phyloP scores from a whole-genome alignment of 2,113 vertebrate species.

The Cariama cristata region DNA sequence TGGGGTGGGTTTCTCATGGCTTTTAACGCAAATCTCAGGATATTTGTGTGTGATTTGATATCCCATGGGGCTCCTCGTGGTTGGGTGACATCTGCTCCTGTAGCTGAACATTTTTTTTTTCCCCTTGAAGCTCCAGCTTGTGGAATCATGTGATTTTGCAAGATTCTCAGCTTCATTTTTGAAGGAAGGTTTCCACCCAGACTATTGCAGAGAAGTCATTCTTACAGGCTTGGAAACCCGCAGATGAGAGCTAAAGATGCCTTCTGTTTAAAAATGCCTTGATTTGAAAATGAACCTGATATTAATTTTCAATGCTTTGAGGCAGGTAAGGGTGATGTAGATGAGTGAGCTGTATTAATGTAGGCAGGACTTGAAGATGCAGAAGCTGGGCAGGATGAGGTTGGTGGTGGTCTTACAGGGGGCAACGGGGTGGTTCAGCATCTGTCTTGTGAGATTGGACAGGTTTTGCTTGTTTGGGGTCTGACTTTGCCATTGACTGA shows the following conservation, averaged over 20 bases:
- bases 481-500: neutral
- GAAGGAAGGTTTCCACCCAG: conserved; percentile 47
- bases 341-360: conserved; percentile 1
- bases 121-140: conserved; percentile 46
- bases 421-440: neutral
- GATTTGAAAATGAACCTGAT: conserved; percentile 49
- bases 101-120: neutral
- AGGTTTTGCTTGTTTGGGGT: neutral
- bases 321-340: conserved; percentile 13
- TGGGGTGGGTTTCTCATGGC: neutral
- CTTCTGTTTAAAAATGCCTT: conserved; percentile 15
- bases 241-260: conserved; percentile 47
- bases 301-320: conserved; percentile 55
- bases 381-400: neutral
- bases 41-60: neutral
- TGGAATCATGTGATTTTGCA: conserved; percentile 55
- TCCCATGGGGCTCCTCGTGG: conserved; percentile 54
- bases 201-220: conserved; percentile 47
- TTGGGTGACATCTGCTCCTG: conserved; percentile 54
- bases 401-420: neutral
- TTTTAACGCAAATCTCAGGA: neutral
- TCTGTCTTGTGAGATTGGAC: neutral
- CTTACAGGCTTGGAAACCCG: neutral
- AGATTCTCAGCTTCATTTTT: conserved; percentile 39
- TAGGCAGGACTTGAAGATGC: neutral